Percentiles rank a stretch among this genome's conserved stretches.
Evolutionary conservation across 2,888 invertebrate species (phyloP).

Genomic region (Zygogramma bicolorata): DNA sequence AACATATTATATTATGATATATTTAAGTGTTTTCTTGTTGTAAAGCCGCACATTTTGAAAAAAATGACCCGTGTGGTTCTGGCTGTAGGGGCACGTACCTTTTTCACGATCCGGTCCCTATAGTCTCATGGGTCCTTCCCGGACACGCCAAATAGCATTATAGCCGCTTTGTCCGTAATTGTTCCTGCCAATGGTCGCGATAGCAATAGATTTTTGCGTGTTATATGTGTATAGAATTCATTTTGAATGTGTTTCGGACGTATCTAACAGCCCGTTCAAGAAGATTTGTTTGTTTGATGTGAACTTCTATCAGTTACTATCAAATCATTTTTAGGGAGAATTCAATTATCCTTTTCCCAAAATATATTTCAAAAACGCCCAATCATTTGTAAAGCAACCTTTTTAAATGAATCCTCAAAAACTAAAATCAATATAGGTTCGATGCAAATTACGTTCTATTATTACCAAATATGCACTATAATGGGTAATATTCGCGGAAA

Average conservation of each 20-base stretch:
- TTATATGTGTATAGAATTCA: slow-evolving; percentile 18
- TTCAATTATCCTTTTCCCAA: background rate
- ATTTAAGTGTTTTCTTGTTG: slow-evolving; percentile 66
- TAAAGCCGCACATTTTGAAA: slow-evolving; percentile 60
- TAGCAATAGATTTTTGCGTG: slow-evolving; percentile 62
- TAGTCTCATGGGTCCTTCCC: slow-evolving; percentile 51
- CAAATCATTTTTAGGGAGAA: too few relatives aligned
- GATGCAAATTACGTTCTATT: too few relatives aligned
- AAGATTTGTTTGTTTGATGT: too few relatives aligned
- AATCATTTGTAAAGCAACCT: too few relatives aligned
- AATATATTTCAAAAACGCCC: background rate
- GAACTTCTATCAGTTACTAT: too few relatives aligned
- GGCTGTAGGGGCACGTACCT: slow-evolving; percentile 58
- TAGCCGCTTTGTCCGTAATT: slow-evolving; percentile 68
- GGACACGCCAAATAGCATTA: slow-evolving; percentile 57
- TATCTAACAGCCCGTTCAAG: background rate
- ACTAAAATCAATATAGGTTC: too few relatives aligned
- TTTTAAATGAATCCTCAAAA: too few relatives aligned
- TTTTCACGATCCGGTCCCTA: slow-evolving; percentile 37
- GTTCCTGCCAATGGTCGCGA: slow-evolving; percentile 66
- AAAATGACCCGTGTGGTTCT: slow-evolving; percentile 58
- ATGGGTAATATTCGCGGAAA: too few relatives aligned
- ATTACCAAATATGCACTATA: too few relatives aligned
- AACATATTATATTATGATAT: slow-evolving; percentile 57
- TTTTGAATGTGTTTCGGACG: slow-evolving; percentile 1